Conservation (phyloP, 2,888 invertebrate genomes). For the Calameuta pallipes region DNA sequence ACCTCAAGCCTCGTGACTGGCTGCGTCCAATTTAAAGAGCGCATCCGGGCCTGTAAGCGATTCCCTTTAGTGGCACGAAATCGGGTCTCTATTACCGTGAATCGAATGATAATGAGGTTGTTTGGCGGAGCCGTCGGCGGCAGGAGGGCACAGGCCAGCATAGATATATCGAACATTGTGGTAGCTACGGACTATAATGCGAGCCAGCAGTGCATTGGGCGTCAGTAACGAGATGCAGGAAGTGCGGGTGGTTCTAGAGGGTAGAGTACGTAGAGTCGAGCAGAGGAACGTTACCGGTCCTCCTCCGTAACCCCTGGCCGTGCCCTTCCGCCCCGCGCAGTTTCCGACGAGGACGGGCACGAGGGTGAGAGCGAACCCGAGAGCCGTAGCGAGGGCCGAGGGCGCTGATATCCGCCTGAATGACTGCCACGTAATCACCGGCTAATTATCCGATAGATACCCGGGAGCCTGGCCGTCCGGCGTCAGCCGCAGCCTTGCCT, state of each 20-base stretch:
- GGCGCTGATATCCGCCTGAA: conserved; percentile 62
- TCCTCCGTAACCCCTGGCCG: not conserved
- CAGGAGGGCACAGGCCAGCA: not conserved
- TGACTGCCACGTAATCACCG: conserved; percentile 64
- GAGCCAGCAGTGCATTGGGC: conserved; percentile 58
- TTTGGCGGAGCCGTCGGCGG: conserved; percentile 30
- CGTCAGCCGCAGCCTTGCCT: conserved; percentile 46
- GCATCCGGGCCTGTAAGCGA: not conserved
- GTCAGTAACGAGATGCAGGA: conserved; percentile 64
- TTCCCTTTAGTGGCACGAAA: conserved; percentile 19
- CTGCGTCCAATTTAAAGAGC: conserved; percentile 4
- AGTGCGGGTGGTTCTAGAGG: conserved; percentile 51
- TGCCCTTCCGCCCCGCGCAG: too few relatives aligned
- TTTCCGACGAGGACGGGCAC: conserved; percentile 21
- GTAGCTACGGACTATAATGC: conserved; percentile 54
- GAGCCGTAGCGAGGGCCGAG: conserved; percentile 54
- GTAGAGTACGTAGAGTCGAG: conserved; percentile 27
- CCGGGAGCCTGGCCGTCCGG: conserved; percentile 46
- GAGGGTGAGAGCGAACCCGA: conserved; percentile 32
- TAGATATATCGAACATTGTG: not conserved
- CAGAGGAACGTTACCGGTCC: conserved; percentile 26
- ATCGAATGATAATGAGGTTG: conserved; percentile 63
- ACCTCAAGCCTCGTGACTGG: not conserved
- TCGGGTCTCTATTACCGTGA: conserved; percentile 53
- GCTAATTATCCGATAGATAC: conserved; percentile 66